Evolutionary conservation across 2,888 invertebrate genomes (phyloP).

Genomic region (Tetragonisca angustula): DNA sequence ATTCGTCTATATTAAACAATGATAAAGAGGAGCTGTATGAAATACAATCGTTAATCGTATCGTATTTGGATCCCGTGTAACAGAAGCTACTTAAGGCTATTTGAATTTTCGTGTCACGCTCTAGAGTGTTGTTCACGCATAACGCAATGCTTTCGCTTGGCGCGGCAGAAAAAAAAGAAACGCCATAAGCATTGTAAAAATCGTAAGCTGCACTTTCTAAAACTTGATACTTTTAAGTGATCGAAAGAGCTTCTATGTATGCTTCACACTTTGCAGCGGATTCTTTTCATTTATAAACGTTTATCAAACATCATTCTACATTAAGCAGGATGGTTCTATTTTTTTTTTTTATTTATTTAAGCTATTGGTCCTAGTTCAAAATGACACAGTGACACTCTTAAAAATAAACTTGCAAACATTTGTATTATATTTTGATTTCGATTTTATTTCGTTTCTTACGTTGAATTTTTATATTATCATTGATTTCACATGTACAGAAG

Average conservation of each 20-base stretch:
- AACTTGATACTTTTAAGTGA: slow-evolving; percentile 15
- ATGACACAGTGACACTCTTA: not conserved
- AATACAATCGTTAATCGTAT: slow-evolving; percentile 23
- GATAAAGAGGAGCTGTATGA: slow-evolving; percentile 15
- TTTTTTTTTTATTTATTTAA: not conserved
- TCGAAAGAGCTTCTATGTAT: not conserved
- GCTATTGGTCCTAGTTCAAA: not conserved
- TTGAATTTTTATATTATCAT: not conserved
- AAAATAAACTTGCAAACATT: not conserved
- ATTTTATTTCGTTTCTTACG: not conserved
- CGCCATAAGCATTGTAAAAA: not conserved
- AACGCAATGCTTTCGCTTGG: not conserved
- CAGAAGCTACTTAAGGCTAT: slow-evolving; percentile 3
- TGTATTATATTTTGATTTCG: not conserved
- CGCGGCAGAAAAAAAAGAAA: not conserved
- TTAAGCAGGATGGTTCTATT: not conserved
- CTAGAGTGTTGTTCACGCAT: not conserved
- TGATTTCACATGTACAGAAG: not conserved
- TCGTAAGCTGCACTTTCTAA: not conserved
- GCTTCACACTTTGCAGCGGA: not conserved
- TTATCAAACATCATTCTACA: not conserved
- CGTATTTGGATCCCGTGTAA: slow-evolving; percentile 16
- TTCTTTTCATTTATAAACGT: not conserved
- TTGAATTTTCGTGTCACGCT: slow-evolving; percentile 11
- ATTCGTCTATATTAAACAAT: slow-evolving; percentile 20